Evolutionary conservation across 1,140 invertebrate genomes (phyloP).

Genomic region (Thaumatotibia leucotreta): DNA sequence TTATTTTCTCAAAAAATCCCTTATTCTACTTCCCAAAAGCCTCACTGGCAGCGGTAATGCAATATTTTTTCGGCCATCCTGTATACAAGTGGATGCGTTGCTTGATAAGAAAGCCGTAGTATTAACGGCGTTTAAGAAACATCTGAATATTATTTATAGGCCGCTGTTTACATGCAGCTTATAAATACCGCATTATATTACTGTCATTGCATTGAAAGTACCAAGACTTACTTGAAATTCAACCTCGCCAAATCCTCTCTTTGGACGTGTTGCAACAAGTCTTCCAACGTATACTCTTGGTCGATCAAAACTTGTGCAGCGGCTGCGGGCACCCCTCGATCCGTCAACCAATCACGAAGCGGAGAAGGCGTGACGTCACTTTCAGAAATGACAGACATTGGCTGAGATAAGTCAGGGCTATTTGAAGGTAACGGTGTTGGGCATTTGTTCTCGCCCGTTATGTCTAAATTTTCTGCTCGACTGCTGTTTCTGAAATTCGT

Average conservation of each 20-base stretch:
- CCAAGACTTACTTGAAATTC: conserved; percentile 48
- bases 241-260: conserved; percentile 62
- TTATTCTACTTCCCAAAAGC: too few relatives aligned
- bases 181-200: too few relatives aligned
- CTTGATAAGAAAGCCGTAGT: too few relatives aligned
- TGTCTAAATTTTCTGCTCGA: neutral
- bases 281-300: conserved; percentile 50
- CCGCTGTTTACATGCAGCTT: too few relatives aligned
- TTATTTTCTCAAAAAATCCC: too few relatives aligned
- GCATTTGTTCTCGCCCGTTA: neutral
- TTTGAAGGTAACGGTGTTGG: neutral
- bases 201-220: neutral
- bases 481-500: neutral
- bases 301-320: conserved; percentile 34
- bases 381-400: neutral
- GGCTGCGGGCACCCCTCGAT: conserved; percentile 38
- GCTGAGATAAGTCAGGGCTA: neutral
- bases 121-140: too few relatives aligned
- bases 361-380: conserved; percentile 11
- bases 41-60: too few relatives aligned
- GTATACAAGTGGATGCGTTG: too few relatives aligned
- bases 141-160: too few relatives aligned
- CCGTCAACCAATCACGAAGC: conserved; percentile 39
- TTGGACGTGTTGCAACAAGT: conserved; percentile 56
- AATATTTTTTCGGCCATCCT: too few relatives aligned